phyloP scores from a whole-genome alignment of 2,113 vertebrate species.

The Sinocyclocheilus maitianheensis region DNA sequence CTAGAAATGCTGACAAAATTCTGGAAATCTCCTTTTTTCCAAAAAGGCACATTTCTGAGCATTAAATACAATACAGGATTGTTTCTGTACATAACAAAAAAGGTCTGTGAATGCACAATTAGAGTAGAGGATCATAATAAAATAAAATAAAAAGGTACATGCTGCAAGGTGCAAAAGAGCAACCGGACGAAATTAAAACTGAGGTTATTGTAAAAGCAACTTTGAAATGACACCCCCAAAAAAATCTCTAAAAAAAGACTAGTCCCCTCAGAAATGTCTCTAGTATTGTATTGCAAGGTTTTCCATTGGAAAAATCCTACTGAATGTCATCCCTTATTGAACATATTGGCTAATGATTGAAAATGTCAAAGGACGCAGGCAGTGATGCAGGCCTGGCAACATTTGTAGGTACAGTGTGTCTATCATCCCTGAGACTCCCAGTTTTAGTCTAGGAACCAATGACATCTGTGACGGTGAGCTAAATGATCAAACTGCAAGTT shows the following conservation, averaged over 20 bases:
- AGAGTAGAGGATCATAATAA: slow-evolving; percentile 24
- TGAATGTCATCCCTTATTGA: slow-evolving; percentile 30
- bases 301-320: slow-evolving; percentile 56
- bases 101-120: slow-evolving; percentile 21
- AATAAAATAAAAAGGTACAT: slow-evolving; percentile 37
- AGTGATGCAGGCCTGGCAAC: slow-evolving; percentile 36
- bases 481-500: slow-evolving; percentile 2
- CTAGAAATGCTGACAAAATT: slow-evolving; percentile 48
- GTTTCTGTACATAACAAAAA: slow-evolving; percentile 36
- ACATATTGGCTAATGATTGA: slow-evolving; percentile 43
- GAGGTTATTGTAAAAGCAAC: slow-evolving; percentile 47
- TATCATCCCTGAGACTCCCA: slow-evolving; percentile 57
- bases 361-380: slow-evolving; percentile 44
- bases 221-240: slow-evolving; percentile 45
- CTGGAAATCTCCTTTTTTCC: slow-evolving; percentile 40
- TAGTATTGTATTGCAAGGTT: slow-evolving; percentile 68
- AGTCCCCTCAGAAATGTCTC: slow-evolving; percentile 48
- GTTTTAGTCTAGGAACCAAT: slow-evolving; percentile 45
- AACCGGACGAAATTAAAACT: slow-evolving; percentile 50
- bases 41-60: slow-evolving; percentile 56
- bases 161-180: slow-evolving; percentile 45
- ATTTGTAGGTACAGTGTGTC: slow-evolving; percentile 39
- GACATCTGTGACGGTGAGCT: slow-evolving; percentile 13
- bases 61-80: slow-evolving; percentile 48
- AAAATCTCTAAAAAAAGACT: neutral